Percentiles rank a stretch among this genome's conserved stretches.
Conservation (phyloP, 2,888 invertebrate genomes). For the Monoplex corrugatus region DNA sequence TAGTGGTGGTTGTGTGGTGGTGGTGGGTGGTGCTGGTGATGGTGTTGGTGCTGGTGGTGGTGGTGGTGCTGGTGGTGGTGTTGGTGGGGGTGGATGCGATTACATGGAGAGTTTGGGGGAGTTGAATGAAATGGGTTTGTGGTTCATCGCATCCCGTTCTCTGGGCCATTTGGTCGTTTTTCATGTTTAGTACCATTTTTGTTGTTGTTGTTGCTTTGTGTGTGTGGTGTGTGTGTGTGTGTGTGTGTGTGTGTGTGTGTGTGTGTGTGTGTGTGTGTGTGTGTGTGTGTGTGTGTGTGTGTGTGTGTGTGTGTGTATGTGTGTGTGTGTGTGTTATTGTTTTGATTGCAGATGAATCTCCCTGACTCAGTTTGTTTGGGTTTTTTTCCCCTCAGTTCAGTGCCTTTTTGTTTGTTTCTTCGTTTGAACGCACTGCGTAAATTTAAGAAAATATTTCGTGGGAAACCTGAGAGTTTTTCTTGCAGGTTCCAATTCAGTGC, state of each 20-base stretch:
- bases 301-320: slow-evolving; percentile 13
- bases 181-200: slow-evolving; percentile 8
- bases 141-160: slow-evolving; percentile 20
- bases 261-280: not conserved
- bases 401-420: too few relatives aligned
- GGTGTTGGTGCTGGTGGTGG: not conserved
- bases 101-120: slow-evolving; percentile 1
- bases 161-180: not conserved
- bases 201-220: too few relatives aligned
- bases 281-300: not conserved
- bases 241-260: not conserved
- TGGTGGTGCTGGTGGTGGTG: not conserved
- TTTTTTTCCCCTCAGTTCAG: too few relatives aligned
- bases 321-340: not conserved
- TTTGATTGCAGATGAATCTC: too few relatives aligned
- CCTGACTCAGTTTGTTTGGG: too few relatives aligned
- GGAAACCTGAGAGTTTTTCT: too few relatives aligned
- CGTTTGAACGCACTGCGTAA: too few relatives aligned
- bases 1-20: not conserved
- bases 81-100: not conserved
- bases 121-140: not conserved
- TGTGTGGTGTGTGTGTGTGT: not conserved
- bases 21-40: not conserved
- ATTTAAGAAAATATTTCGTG: too few relatives aligned
- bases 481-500: too few relatives aligned